Evolutionary conservation across 2,888 invertebrate genomes (phyloP).

Genomic region (Dusona sp.): DNA sequence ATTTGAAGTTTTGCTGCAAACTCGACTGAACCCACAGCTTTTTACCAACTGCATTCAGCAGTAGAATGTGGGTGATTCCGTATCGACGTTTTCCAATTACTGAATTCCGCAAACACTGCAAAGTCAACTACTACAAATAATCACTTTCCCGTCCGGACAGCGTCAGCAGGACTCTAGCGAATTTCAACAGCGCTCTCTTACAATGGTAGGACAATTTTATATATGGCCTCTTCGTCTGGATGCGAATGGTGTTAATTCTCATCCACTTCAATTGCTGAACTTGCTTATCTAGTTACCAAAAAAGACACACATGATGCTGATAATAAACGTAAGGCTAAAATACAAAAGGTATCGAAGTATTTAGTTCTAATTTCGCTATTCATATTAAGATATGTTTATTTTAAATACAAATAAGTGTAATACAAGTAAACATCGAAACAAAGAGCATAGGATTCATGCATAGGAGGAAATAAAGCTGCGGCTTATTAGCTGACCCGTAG

Average conservation of each 20-base stretch:
- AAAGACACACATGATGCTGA: not conserved
- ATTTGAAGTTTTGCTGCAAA: not conserved
- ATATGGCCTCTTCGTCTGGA: slow-evolving; percentile 1
- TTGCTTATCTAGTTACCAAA: not conserved
- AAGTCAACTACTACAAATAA: slow-evolving; percentile 67
- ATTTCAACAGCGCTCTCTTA: slow-evolving; percentile 26
- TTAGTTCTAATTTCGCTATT: not conserved
- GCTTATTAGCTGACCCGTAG: too few relatives aligned
- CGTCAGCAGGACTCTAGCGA: slow-evolving; percentile 10
- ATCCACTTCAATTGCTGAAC: not conserved
- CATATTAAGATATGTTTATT: too few relatives aligned
- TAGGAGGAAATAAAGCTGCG: too few relatives aligned
- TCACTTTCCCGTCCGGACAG: slow-evolving; percentile 49
- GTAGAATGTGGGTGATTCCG: slow-evolving; percentile 6
- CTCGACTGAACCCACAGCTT: not conserved
- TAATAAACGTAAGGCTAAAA: not conserved
- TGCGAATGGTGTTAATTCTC: not conserved
- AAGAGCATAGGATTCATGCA: not conserved
- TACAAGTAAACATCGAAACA: not conserved
- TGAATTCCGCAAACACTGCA: slow-evolving; percentile 35
- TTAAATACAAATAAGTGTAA: not conserved
- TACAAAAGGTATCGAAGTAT: not conserved
- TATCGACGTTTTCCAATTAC: slow-evolving; percentile 34
- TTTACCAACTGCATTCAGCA: slow-evolving; percentile 5
- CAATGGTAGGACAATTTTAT: slow-evolving; percentile 22